A percentile compares a stretch with the other conserved stretches of the same genome.
Evolutionary conservation across 2,888 invertebrate species (phyloP).

Genomic region (Trachelus stipa): DNA sequence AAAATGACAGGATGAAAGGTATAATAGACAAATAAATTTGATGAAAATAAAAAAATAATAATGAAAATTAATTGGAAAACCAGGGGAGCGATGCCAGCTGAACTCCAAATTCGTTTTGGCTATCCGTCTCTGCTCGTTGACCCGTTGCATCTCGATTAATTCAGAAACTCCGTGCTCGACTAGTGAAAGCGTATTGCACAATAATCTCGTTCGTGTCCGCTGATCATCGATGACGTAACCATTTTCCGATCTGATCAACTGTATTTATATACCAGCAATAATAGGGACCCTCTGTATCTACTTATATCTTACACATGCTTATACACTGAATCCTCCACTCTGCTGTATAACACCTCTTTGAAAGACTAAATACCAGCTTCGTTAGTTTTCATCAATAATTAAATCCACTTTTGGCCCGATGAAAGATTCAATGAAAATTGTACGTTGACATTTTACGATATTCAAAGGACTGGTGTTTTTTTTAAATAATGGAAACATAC

Average conservation of each 20-base stretch:
- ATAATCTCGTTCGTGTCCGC: slow-evolving; percentile 34
- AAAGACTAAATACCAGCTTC: neutral
- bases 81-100: neutral
- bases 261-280: neutral
- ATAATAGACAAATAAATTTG: neutral
- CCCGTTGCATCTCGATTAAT: slow-evolving; percentile 8
- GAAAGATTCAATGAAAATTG: neutral
- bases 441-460: neutral
- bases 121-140: slow-evolving; percentile 1
- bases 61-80: neutral
- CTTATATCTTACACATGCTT: neutral
- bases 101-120: slow-evolving; percentile 13
- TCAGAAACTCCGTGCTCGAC: slow-evolving; percentile 2
- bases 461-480: neutral
- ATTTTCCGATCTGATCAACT: slow-evolving; percentile 26
- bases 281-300: neutral
- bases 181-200: slow-evolving; percentile 43
- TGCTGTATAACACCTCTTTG: neutral
- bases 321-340: neutral
- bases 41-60: neutral
- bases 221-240: slow-evolving; percentile 36
- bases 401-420: neutral
- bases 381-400: neutral
- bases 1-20: neutral
- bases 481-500: neutral